These are phyloP conservation scores for Lobophora halterata DNA, from an alignment of 2,888 invertebrate genomes.

Conservation along the genomic window DNA sequence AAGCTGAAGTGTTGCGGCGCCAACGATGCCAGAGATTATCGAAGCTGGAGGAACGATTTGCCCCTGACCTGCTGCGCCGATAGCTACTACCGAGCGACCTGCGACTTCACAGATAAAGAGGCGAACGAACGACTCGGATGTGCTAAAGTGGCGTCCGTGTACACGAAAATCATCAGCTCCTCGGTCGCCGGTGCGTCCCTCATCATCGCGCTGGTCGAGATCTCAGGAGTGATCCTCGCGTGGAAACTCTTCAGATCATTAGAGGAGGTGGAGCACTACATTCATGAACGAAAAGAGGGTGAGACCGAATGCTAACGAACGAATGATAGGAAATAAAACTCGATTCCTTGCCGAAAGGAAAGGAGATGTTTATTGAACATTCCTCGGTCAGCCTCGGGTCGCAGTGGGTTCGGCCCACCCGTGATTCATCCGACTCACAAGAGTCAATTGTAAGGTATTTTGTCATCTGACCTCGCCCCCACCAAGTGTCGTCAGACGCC, in stretches of 20 bases:
- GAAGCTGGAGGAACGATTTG: constrained; percentile 70
- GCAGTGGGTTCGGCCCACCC: constrained; percentile 52
- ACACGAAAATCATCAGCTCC: constrained; percentile 73
- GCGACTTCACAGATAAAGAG: constrained; percentile 74
- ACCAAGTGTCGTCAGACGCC: constrained; percentile 52
- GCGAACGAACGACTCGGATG: constrained; percentile 73
- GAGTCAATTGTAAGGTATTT: constrained; percentile 51
- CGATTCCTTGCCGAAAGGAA: constrained; percentile 61
- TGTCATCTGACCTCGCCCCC: constrained; percentile 56
- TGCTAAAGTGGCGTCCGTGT: constrained; percentile 75
- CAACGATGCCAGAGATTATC: constrained; percentile 72
- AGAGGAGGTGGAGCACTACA: constrained; percentile 73
- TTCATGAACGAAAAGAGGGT: constrained; percentile 70
- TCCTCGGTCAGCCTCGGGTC: constrained; percentile 44
- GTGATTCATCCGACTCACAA: constrained; percentile 52
- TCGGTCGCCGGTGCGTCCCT: constrained; percentile 68
- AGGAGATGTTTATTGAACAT: constrained; percentile 44
- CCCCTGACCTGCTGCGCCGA: constrained; percentile 70
- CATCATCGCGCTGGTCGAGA: constrained; percentile 61
- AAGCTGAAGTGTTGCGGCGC: constrained; percentile 72
- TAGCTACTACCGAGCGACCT: constrained; percentile 67
- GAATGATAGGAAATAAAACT: constrained; percentile 44
- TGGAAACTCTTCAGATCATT: constrained; percentile 68
- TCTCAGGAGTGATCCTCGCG: constrained; percentile 60
- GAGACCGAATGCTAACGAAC: constrained; percentile 68